Percentiles rank a stretch among this genome's conserved stretches.
phyloP scores from a whole-genome alignment of 2,888 invertebrate genomes.

The Nomada lathburiana region DNA sequence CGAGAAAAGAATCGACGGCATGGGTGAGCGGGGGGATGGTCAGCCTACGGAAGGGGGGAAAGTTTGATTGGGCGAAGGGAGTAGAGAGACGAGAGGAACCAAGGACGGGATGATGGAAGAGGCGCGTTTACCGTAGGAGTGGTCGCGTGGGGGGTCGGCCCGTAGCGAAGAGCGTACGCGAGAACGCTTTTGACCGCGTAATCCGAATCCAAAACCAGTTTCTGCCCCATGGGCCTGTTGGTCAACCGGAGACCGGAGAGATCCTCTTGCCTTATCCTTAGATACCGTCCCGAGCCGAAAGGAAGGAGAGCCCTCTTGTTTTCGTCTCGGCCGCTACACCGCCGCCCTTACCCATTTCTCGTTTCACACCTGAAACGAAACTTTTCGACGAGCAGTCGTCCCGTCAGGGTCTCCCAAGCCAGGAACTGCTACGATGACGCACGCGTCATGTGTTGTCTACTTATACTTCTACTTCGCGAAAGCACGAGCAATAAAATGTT shows the following conservation, averaged over 20 bases:
- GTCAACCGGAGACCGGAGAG: constrained; percentile 59
- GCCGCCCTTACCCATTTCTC: too few relatives aligned
- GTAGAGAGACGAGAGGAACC: constrained; percentile 65
- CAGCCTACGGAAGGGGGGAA: background rate
- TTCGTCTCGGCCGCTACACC: background rate
- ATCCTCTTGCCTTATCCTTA: constrained; percentile 34
- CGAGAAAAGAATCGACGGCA: background rate
- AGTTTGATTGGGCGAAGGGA: constrained; percentile 32
- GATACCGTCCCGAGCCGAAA: constrained; percentile 5
- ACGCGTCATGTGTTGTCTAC: too few relatives aligned
- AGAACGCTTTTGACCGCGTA: constrained; percentile 64
- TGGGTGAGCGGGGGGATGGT: background rate
- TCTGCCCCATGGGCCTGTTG: constrained; percentile 53
- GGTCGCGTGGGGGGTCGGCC: constrained; percentile 53
- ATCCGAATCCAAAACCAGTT: constrained; percentile 75
- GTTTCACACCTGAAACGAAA: too few relatives aligned
- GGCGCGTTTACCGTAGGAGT: constrained; percentile 42
- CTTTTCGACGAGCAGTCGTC: too few relatives aligned
- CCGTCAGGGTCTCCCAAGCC: too few relatives aligned
- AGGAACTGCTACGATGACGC: too few relatives aligned
- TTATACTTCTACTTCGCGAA: too few relatives aligned
- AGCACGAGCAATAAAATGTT: too few relatives aligned
- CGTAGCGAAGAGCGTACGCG: constrained; percentile 40
- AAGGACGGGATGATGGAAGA: constrained; percentile 53
- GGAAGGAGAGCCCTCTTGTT: background rate